Evolutionary conservation across 2,888 invertebrate genomes (phyloP).

Genomic region (Sphaerophoria taeniata): DNA sequence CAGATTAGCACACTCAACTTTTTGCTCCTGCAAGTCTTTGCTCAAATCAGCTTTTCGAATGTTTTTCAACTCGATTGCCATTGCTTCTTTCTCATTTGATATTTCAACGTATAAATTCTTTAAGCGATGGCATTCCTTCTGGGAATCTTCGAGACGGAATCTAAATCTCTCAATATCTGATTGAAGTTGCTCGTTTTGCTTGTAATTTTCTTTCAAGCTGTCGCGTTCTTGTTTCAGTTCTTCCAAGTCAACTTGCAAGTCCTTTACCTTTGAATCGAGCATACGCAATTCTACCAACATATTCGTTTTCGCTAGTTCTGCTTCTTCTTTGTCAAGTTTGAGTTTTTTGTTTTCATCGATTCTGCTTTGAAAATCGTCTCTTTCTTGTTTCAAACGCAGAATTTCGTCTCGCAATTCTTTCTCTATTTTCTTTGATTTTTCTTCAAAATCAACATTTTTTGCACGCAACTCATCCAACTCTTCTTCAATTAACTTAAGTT

Average conservation of each 20-base stretch:
- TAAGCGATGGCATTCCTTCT: slow-evolving; percentile 84
- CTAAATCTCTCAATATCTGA: slow-evolving; percentile 84
- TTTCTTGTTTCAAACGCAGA: slow-evolving; percentile 81
- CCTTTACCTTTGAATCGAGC: slow-evolving; percentile 83
- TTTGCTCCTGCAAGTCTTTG: slow-evolving; percentile 84
- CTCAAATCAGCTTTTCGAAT: slow-evolving; percentile 83
- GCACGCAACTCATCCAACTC: slow-evolving; percentile 82
- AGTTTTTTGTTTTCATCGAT: slow-evolving; percentile 81
- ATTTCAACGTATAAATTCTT: slow-evolving; percentile 85
- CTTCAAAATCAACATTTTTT: slow-evolving; percentile 65
- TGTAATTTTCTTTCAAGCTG: slow-evolving; percentile 77
- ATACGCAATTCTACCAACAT: slow-evolving; percentile 83
- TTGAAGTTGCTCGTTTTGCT: slow-evolving; percentile 77
- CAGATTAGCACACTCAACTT: slow-evolving; percentile 84
- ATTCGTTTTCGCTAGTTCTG: slow-evolving; percentile 42
- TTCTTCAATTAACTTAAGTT: slow-evolving; percentile 78
- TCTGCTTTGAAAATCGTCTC: slow-evolving; percentile 81
- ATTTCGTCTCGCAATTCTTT: slow-evolving; percentile 74
- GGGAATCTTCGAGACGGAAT: slow-evolving; percentile 84
- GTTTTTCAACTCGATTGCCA: slow-evolving; percentile 85
- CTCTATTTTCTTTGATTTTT: slow-evolving; percentile 43
- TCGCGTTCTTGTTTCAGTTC: slow-evolving; percentile 79
- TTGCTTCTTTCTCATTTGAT: slow-evolving; percentile 85
- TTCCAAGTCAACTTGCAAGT: slow-evolving; percentile 84
- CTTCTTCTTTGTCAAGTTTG: slow-evolving; percentile 66